phyloP scores from a whole-genome alignment of 2,888 invertebrate species.

The Nycteola revayana region DNA sequence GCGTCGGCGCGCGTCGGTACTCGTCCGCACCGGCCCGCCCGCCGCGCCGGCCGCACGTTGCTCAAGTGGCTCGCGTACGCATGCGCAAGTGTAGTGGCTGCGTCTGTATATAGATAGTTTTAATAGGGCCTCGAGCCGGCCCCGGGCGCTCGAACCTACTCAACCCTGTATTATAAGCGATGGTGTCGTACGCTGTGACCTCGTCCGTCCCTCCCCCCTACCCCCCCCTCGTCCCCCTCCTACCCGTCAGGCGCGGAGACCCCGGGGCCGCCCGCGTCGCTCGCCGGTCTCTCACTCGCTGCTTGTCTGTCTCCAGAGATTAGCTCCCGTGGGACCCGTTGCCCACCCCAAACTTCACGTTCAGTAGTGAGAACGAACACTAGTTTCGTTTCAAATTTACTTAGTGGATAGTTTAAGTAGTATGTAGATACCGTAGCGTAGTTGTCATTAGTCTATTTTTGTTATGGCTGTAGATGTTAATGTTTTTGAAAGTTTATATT shows the following conservation, averaged over 20 bases:
- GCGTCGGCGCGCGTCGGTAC: constrained; percentile 9
- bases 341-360: constrained; percentile 47
- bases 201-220: constrained; percentile 36
- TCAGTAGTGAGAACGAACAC: constrained; percentile 68
- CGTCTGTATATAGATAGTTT: constrained; percentile 71
- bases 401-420: constrained; percentile 77
- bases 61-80: constrained; percentile 69
- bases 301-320: constrained; percentile 59
- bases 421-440: constrained; percentile 76
- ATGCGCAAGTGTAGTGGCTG: constrained; percentile 65
- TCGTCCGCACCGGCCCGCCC: constrained; percentile 8
- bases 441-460: constrained; percentile 79
- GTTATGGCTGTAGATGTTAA: constrained; percentile 82
- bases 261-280: constrained; percentile 38
- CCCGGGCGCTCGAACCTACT: constrained; percentile 42
- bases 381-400: constrained; percentile 75
- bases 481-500: constrained; percentile 77
- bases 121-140: constrained; percentile 51
- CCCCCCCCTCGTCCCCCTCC: constrained; percentile 9
- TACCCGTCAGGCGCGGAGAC: constrained; percentile 8
- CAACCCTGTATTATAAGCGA: constrained; percentile 40
- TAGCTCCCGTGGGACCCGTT: constrained; percentile 42
- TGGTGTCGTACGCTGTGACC: constrained; percentile 38
- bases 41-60: constrained; percentile 54
- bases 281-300: constrained; percentile 40